These are phyloP conservation scores for Volucella inflata DNA, from an alignment of 2,888 invertebrate genomes.

Conservation along the genomic window DNA sequence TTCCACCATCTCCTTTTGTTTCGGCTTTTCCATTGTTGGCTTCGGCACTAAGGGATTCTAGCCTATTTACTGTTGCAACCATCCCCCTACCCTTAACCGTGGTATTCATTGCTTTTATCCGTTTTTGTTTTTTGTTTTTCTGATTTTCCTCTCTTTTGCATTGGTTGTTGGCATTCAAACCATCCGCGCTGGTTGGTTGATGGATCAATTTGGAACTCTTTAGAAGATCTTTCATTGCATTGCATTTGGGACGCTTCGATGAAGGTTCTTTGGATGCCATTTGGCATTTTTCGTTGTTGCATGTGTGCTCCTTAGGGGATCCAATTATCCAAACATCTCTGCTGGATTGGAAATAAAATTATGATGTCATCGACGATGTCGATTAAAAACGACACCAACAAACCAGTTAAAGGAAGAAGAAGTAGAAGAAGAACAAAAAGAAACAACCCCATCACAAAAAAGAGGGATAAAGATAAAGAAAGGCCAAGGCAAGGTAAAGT, in stretches of 20 bases:
- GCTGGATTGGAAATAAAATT: conserved; percentile 48
- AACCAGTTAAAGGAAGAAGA: conserved; percentile 18
- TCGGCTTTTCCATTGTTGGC: conserved; percentile 36
- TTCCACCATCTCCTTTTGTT: conserved; percentile 44
- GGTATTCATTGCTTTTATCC: conserved; percentile 38
- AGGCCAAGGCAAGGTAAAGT: conserved; percentile 10
- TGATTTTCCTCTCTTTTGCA: background rate
- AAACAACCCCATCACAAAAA: conserved; percentile 11
- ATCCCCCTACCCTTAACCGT: conserved; percentile 20
- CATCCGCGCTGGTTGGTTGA: conserved; percentile 30
- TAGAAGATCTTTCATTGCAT: background rate
- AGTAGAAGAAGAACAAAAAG: conserved; percentile 7
- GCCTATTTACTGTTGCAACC: conserved; percentile 5
- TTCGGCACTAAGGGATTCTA: conserved; percentile 22
- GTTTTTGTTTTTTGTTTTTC: background rate
- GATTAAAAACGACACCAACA: conserved; percentile 47
- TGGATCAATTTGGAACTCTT: conserved; percentile 44
- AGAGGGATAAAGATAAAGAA: conserved; percentile 32
- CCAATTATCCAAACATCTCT: background rate
- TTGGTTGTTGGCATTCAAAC: conserved; percentile 17
- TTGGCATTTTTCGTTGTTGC: too few species aligned
- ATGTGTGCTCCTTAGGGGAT: conserved; percentile 28
- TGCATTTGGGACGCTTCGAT: conserved; percentile 41
- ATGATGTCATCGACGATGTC: conserved; percentile 66
- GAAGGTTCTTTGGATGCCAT: conserved; percentile 12